Evolutionary conservation across 1,140 invertebrate genomes (phyloP).

Genomic region (Microplitis demolitor): DNA sequence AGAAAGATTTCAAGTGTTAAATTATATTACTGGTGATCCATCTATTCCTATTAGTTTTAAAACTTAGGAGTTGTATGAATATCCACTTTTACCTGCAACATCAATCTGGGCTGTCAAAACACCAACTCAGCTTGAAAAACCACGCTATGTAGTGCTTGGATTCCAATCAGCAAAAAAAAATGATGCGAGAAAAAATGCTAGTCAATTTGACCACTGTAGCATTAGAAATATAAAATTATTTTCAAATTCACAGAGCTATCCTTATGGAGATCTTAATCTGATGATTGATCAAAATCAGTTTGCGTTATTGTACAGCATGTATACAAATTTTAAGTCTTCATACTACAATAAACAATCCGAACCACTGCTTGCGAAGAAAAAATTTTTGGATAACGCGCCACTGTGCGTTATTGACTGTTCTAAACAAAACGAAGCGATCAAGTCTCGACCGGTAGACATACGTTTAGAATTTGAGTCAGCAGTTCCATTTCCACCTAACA

Average conservation of each 20-base stretch:
- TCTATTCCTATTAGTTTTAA: constrained; percentile 42
- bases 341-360: too few relatives aligned
- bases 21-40: constrained; percentile 35
- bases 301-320: too few relatives aligned
- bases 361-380: too few relatives aligned
- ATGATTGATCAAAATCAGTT: too few relatives aligned
- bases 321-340: too few relatives aligned
- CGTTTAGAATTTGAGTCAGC: too few relatives aligned
- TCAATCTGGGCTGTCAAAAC: constrained; percentile 39
- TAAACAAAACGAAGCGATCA: too few relatives aligned
- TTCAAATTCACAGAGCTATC: constrained; percentile 45
- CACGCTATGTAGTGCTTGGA: constrained; percentile 35
- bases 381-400: too few relatives aligned
- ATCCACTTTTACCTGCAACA: constrained; percentile 42
- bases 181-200: constrained; percentile 12
- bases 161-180: constrained; percentile 34
- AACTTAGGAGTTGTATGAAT: constrained; percentile 50
- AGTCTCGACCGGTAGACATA: too few relatives aligned
- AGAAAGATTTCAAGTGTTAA: constrained; percentile 34
- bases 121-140: constrained; percentile 38
- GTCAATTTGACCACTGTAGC: constrained; percentile 38
- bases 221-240: constrained; percentile 41
- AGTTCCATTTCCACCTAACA: too few relatives aligned
- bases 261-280: constrained; percentile 37
- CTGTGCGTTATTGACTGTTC: too few relatives aligned